Percentiles rank a stretch among this genome's conserved stretches.
Evolutionary conservation across 1,140 invertebrate species (phyloP).

Genomic region (Mizuhopecten yessoensis): DNA sequence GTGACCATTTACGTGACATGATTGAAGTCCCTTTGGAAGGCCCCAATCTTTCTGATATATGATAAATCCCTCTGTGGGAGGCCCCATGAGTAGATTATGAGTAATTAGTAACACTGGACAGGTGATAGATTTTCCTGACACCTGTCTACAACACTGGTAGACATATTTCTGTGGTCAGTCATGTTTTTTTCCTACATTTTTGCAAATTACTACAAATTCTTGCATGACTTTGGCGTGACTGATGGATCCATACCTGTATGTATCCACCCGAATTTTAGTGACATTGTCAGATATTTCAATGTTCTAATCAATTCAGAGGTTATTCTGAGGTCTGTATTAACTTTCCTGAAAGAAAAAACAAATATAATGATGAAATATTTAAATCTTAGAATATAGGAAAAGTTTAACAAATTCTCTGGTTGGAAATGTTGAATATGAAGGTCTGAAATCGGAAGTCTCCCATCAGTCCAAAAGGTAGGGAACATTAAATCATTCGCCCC

Average conservation of each 20-base stretch:
- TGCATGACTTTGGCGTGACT: not conserved
- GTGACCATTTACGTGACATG: not conserved
- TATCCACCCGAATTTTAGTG: not conserved
- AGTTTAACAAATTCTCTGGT: no score
- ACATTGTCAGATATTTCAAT: not conserved
- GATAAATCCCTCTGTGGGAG: not conserved
- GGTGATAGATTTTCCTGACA: not conserved
- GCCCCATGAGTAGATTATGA: constrained; percentile 29
- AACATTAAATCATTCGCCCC: no score
- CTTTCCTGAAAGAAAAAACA: no score
- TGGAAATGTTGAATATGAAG: no score
- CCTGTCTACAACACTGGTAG: not conserved
- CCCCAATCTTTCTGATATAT: not conserved
- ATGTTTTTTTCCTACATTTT: not conserved
- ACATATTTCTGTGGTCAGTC: not conserved
- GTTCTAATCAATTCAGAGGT: not conserved
- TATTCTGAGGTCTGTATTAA: not conserved
- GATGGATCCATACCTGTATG: not conserved
- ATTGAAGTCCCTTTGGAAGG: not conserved
- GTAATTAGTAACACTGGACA: not conserved
- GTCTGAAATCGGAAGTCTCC: no score
- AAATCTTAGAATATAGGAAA: no score
- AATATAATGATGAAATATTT: no score
- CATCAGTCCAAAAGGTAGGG: no score
- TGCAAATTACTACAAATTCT: not conserved